Conservation (phyloP, 2,797 vertebrate species). For the Pangasius sanitwongsei region DNA sequence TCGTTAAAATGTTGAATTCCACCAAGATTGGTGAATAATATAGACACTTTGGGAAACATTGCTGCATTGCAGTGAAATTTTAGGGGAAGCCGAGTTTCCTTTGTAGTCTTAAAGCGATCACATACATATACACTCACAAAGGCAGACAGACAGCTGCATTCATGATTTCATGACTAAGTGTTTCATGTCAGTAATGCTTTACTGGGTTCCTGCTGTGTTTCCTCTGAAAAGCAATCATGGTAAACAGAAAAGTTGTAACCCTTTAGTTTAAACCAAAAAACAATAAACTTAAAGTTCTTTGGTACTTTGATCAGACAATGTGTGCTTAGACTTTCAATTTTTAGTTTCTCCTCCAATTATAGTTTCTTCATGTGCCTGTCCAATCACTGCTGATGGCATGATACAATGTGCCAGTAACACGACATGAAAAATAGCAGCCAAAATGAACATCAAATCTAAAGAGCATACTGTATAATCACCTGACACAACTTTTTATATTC, state of each 20-base stretch:
- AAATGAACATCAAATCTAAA: background rate
- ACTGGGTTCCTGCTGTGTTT: background rate
- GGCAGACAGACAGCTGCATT: background rate
- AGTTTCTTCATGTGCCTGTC: background rate
- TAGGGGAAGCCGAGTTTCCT: background rate
- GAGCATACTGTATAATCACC: background rate
- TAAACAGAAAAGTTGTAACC: background rate
- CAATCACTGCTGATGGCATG: background rate
- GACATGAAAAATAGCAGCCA: background rate
- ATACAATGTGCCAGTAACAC: background rate
- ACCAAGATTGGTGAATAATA: background rate
- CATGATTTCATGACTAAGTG: background rate
- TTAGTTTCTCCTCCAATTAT: background rate
- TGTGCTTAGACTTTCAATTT: background rate
- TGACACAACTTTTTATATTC: background rate
- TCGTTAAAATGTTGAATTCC: background rate
- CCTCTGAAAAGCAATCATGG: background rate
- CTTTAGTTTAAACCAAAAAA: background rate
- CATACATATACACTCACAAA: background rate
- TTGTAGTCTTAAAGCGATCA: background rate
- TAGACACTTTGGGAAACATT: background rate
- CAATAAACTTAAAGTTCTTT: background rate
- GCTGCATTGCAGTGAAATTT: slow-evolving; percentile 5
- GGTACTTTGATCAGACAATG: background rate
- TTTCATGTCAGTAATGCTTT: background rate